Base-by-base conservation (phyloP, 2,113 vertebrate genomes). In the Osmerus mordax region DNA sequence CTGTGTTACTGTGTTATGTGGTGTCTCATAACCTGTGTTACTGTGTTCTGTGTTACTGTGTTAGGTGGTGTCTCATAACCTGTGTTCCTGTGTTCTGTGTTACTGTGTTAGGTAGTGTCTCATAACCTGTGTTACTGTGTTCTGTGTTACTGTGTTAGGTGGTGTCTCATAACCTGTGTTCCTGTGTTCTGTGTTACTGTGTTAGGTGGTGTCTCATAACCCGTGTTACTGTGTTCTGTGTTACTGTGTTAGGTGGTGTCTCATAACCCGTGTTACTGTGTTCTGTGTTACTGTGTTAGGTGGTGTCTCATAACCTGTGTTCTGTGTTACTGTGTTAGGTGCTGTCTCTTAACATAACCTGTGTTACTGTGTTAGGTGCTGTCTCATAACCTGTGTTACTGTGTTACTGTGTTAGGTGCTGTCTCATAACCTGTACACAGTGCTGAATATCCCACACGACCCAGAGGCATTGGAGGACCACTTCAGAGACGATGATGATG, bases 401-500 rank as follows among this genome's bases (percentile, higher is more conserved):
- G 60, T 25, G 11, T 47, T 28, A 62, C 60, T 62, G 60, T 14
- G 60, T 29, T 62, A 65, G 64, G 64, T 65, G 36, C 47, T 65
- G 64, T 65, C 64, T 51, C 64, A 65, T 51, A 65, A 65, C 64
- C 64, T 65, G 69, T 83, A 75, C 73, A 85, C 81, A 5, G 81
- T 73, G 13, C 59, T 85, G 64, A 68, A 76, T 32, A 80, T 85
- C 47, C 70, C 75, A 15, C 83, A 85, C 4, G 75, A 85, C 25
- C 73, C 76, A 15, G 60, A 23, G 13, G 64, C 73, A 13, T 71
- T 85, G 60, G 83, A 85, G 66, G 75, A 68, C 51, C 83, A 85
- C 76, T 85, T 85, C 56, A 79, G 78, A 0, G 81, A 85, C 15
- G 81, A 85, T 65, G 78, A 83, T 9, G 71, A 79, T 41, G 83